These are phyloP conservation scores for Tenthredo mesomela DNA, from an alignment of 2,888 invertebrate species.

Conservation along the genomic window DNA sequence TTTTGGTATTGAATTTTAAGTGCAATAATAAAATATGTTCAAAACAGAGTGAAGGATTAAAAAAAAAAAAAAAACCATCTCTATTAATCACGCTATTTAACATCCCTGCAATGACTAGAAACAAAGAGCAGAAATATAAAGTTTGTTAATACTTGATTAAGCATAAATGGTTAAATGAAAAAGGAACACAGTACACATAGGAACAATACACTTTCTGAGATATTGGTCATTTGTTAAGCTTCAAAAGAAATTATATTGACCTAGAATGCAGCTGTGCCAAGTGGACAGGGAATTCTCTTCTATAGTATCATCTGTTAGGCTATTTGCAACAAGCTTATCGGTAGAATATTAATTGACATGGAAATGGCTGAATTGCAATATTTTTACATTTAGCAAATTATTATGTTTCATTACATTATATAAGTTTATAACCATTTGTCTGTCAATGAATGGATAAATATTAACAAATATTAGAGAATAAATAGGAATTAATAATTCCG, in stretches of 20 bases:
- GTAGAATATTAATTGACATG: background rate
- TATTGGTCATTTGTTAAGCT: slow-evolving; percentile 34
- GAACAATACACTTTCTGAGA: slow-evolving; percentile 58
- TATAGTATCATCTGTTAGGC: slow-evolving; percentile 21
- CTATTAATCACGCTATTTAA: slow-evolving; percentile 13
- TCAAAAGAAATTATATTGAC: background rate
- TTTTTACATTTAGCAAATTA: background rate
- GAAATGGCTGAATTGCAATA: slow-evolving; percentile 1
- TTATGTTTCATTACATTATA: background rate
- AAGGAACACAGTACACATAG: slow-evolving; percentile 58
- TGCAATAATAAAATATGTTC: slow-evolving; percentile 4
- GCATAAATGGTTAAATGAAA: slow-evolving; percentile 51
- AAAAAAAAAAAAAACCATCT: background rate
- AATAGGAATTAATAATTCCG: background rate
- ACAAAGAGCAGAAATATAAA: slow-evolving; percentile 43
- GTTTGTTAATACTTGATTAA: slow-evolving; percentile 44
- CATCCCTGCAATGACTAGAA: slow-evolving; percentile 59
- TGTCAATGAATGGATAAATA: slow-evolving; percentile 9
- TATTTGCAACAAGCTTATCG: slow-evolving; percentile 19
- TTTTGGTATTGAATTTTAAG: background rate
- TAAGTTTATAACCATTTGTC: slow-evolving; percentile 7
- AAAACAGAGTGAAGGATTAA: slow-evolving; percentile 7
- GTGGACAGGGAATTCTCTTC: slow-evolving; percentile 3
- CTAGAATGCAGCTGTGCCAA: background rate
- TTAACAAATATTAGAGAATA: background rate